Percentiles rank a stretch among this genome's conserved stretches.
Conservation (phyloP, 2,888 invertebrate genomes). For the Griposia aprilina region DNA sequence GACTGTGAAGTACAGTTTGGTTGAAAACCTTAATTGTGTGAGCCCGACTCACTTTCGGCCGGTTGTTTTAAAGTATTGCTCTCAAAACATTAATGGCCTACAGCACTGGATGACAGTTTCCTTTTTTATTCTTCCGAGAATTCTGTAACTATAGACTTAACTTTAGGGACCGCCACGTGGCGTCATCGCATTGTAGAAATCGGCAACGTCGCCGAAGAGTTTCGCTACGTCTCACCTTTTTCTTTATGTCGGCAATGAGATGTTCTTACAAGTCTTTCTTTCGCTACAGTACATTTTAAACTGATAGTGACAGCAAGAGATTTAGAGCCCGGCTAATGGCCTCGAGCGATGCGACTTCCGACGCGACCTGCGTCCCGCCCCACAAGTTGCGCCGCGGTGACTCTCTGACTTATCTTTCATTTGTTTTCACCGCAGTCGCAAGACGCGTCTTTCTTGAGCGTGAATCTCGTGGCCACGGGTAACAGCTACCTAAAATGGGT, state of each 20-base stretch:
- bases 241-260: too few species aligned
- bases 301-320: not conserved
- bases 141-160: too few species aligned
- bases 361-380: not conserved
- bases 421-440: not conserved
- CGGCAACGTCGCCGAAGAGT: not conserved
- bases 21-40: too few species aligned
- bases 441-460: not conserved
- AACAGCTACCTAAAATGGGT: not conserved
- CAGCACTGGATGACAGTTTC: too few species aligned
- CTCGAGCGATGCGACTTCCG: too few species aligned
- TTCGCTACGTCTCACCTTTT: not conserved
- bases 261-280: not conserved
- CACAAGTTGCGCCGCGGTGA: not conserved
- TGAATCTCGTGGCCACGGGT: not conserved
- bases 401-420: not conserved
- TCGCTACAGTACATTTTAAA: not conserved
- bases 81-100: too few species aligned
- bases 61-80: too few species aligned
- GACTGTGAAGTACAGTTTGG: too few species aligned
- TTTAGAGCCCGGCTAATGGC: not conserved
- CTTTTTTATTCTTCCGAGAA: too few species aligned
- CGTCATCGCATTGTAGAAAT: not conserved
- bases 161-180: too few species aligned
- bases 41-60: too few species aligned